Conservation (phyloP, 2,888 invertebrate genomes). For the Peribatodes rhomboidaria region DNA sequence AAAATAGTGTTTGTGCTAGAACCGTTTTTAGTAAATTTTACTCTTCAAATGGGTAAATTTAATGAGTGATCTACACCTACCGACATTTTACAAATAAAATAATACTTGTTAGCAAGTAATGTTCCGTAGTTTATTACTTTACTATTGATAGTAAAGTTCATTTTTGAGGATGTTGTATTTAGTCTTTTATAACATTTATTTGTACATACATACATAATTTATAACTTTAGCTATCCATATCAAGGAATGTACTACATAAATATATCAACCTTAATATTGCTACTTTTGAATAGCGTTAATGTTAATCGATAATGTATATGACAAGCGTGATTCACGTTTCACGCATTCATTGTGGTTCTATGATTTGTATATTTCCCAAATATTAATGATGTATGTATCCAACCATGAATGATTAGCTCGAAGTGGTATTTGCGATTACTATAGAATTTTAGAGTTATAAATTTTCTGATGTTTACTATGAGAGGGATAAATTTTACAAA, state of each 20-base stretch:
- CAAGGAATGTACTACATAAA: conserved; percentile 46
- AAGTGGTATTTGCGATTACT: conserved; percentile 59
- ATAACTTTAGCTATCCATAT: conserved; percentile 50
- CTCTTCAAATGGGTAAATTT: conserved; percentile 34
- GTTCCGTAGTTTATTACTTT: conserved; percentile 33
- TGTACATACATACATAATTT: conserved; percentile 44
- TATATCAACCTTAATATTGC: conserved; percentile 42
- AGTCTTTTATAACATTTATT: conserved; percentile 45
- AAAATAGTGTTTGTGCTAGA: conserved; percentile 81
- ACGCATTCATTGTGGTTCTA: conserved; percentile 28
- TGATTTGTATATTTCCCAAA: conserved; percentile 40
- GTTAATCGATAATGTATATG: conserved; percentile 41
- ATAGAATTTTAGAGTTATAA: conserved; percentile 58
- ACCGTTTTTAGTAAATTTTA: conserved; percentile 59
- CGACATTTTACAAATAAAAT: conserved; percentile 31
- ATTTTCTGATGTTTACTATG: conserved; percentile 65
- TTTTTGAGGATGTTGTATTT: conserved; percentile 48
- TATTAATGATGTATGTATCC: conserved; percentile 50
- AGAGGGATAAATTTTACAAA: conserved; percentile 64
- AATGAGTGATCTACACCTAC: conserved; percentile 40
- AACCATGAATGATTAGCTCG: conserved; percentile 46
- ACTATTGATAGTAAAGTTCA: conserved; percentile 36
- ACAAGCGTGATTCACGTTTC: conserved; percentile 32
- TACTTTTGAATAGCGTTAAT: conserved; percentile 39
- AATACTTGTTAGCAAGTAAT: conserved; percentile 42